Evolutionary conservation across 1,140 invertebrate species (phyloP).

Genomic region (Maniola jurtina): DNA sequence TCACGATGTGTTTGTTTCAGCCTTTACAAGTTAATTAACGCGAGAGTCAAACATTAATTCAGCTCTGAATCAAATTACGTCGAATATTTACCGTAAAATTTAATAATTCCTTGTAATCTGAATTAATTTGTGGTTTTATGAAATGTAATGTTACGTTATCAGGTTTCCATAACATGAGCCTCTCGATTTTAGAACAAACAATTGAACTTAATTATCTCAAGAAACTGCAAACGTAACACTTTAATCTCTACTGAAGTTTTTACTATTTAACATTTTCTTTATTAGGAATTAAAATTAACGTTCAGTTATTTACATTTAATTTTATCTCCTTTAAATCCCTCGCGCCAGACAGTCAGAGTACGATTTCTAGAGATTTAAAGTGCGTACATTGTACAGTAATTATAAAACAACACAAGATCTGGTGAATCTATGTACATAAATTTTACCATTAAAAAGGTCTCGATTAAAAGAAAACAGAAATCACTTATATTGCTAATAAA

Average conservation of each 20-base stretch:
- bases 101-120: conserved; percentile 13
- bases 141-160: conserved; percentile 17
- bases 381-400: not conserved
- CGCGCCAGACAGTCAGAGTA: not conserved
- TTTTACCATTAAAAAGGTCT: no score
- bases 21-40: conserved; percentile 12
- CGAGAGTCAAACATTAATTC: conserved; percentile 19
- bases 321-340: not conserved
- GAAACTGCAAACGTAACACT: conserved; percentile 16
- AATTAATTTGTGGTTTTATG: conserved; percentile 24
- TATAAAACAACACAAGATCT: not conserved
- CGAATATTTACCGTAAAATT: conserved; percentile 17
- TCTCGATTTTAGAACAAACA: conserved; percentile 22
- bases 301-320: conserved; percentile 7
- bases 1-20: no score
- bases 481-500: no score
- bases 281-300: not conserved
- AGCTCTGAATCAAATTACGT: conserved; percentile 16
- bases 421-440: no score
- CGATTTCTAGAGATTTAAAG: not conserved
- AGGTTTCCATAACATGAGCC: conserved; percentile 7
- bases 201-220: conserved; percentile 20
- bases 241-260: conserved; percentile 6
- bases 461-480: no score
- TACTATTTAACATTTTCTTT: conserved; percentile 19